phyloP scores from a whole-genome alignment of 2,113 vertebrate genomes.

The Spermophilus dauricus region DNA sequence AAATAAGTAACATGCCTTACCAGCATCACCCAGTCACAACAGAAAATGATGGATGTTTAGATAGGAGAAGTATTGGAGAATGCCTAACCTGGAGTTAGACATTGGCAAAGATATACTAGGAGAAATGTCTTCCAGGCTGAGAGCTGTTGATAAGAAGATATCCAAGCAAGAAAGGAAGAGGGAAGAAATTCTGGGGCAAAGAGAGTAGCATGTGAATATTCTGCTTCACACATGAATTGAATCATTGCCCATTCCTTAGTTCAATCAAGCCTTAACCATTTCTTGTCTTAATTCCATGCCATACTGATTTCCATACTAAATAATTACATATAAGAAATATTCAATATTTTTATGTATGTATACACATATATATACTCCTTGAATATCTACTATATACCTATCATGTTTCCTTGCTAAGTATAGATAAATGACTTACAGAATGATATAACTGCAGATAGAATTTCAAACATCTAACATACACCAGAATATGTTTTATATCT shows the following conservation, averaged over 20 bases:
- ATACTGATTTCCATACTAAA: neutral
- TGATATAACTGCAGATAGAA: neutral
- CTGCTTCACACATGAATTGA: neutral
- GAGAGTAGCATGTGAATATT: neutral
- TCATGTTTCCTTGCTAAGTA: neutral
- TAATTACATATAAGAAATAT: neutral
- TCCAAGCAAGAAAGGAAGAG: neutral
- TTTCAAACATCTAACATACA: neutral
- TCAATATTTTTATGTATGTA: neutral
- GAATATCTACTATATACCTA: neutral
- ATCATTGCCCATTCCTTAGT: neutral
- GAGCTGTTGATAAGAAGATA: neutral
- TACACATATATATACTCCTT: neutral
- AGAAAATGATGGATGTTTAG: neutral
- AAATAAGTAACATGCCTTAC: neutral
- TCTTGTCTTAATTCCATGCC: neutral
- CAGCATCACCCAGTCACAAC: neutral
- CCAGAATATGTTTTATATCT: neutral
- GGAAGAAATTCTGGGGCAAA: neutral
- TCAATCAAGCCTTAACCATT: neutral
- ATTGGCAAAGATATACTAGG: neutral
- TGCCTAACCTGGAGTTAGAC: neutral
- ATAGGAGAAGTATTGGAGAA: neutral
- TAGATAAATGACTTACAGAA: neutral
- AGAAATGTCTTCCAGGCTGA: neutral